A percentile compares a stretch with the other conserved stretches of the same genome.
Conservation (phyloP, 2,113 vertebrate genomes). For the Caranx ignobilis region DNA sequence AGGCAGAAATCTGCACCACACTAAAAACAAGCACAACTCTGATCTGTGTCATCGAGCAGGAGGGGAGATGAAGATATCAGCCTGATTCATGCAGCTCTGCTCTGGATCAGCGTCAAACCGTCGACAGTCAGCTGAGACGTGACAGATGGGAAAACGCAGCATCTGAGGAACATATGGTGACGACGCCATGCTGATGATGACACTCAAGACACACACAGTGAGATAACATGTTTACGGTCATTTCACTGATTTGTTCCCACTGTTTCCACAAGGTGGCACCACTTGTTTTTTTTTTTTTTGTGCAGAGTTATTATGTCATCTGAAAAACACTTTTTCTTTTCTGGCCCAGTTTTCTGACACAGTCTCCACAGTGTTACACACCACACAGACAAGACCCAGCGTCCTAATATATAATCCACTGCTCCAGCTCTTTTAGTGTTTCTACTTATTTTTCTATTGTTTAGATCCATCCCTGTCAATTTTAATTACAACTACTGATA, state of each 20-base stretch:
- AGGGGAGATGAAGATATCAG: conserved; percentile 10
- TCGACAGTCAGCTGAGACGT: background rate
- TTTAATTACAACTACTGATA: no score
- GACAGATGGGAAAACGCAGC: background rate
- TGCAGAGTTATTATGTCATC: background rate
- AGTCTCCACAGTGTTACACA: background rate
- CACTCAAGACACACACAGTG: no score
- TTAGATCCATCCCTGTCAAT: no score
- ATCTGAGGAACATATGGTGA: background rate
- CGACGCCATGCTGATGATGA: background rate
- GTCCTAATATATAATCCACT: no score
- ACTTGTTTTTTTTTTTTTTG: background rate
- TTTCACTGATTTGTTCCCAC: background rate
- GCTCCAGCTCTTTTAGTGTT: no score
- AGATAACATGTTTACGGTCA: background rate
- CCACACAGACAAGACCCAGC: background rate
- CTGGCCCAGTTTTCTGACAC: background rate
- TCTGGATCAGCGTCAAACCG: background rate
- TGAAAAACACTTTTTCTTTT: background rate
- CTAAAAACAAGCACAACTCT: background rate
- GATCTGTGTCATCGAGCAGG: background rate
- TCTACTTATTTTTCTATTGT: no score
- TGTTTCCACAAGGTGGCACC: conserved; percentile 24
- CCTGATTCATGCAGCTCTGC: background rate
- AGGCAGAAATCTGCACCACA: background rate